A percentile compares a stretch with the other conserved stretches of the same genome.
These are phyloP conservation scores for Morone saxatilis DNA, from an alignment of 2,113 vertebrate genomes.

Conservation along the genomic window DNA sequence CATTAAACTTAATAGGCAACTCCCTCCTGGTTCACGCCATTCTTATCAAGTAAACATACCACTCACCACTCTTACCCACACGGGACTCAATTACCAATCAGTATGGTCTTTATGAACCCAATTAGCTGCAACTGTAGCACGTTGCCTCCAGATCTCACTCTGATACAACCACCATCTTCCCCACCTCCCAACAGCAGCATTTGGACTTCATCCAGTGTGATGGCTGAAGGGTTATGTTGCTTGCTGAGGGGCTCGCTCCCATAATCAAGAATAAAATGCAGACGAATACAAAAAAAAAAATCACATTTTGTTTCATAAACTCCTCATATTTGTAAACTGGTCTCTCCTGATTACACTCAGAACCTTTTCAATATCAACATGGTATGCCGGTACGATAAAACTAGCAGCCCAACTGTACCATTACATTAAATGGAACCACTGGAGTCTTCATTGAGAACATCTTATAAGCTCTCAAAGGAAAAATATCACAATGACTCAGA, in stretches of 20 bases:
- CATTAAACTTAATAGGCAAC: not conserved
- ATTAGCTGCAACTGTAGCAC: slow-evolving; percentile 17
- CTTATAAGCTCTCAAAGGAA: slow-evolving; percentile 19
- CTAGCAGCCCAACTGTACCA: not conserved
- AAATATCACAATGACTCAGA: slow-evolving; percentile 6
- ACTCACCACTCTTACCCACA: not conserved
- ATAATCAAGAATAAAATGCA: slow-evolving; percentile 8
- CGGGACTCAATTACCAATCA: slow-evolving; percentile 40
- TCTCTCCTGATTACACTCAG: not conserved
- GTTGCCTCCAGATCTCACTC: not conserved
- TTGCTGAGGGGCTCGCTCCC: not conserved
- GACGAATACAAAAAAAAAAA: not conserved
- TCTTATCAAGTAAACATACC: slow-evolving; percentile 23
- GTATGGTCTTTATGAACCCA: slow-evolving; percentile 30
- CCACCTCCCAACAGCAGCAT: not conserved
- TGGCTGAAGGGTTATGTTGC: not conserved
- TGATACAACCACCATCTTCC: slow-evolving; percentile 10
- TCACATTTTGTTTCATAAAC: not conserved
- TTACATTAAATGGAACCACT: not conserved
- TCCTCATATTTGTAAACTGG: not conserved
- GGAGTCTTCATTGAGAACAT: not conserved
- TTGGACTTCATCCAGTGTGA: not conserved
- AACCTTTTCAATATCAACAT: slow-evolving; percentile 9
- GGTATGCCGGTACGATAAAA: not conserved
- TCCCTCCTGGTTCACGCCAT: slow-evolving; percentile 8